phyloP scores from a whole-genome alignment of 2,797 vertebrate genomes.

The Hypotaenidia philippensis region DNA sequence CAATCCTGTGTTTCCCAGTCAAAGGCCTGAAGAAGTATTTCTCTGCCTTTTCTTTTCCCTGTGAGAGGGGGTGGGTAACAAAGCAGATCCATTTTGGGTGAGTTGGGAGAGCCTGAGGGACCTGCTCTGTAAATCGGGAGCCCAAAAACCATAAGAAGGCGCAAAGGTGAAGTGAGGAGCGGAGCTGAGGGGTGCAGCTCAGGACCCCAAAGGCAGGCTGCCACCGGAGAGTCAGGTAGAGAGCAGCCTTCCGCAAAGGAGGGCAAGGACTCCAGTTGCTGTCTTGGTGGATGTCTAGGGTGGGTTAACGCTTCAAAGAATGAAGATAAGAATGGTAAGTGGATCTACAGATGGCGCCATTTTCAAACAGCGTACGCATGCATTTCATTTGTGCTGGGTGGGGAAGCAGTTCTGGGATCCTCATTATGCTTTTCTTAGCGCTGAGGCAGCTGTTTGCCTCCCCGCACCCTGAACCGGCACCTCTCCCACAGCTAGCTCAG shows the following conservation, averaged over 20 bases:
- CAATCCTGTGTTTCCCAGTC: rapidly evolving
- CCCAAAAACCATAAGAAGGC: neutral
- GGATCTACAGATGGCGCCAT: rapidly evolving
- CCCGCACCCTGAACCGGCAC: rapidly evolving
- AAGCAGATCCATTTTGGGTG: neutral
- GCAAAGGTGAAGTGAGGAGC: neutral
- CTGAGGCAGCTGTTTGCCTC: neutral
- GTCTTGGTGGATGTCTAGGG: neutral
- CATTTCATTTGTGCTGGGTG: neutral
- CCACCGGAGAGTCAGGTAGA: neutral
- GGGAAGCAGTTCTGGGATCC: neutral
- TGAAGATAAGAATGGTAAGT: neutral
- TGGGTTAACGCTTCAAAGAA: neutral
- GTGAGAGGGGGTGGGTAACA: too few species aligned
- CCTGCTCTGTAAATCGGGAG: rapidly evolving
- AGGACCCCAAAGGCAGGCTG: neutral
- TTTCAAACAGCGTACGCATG: rapidly evolving
- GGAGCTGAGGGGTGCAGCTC: rapidly evolving
- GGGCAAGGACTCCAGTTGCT: neutral
- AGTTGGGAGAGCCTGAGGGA: neutral
- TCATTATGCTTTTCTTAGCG: rapidly evolving
- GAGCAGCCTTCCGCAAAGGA: neutral
- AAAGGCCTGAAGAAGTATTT: neutral
- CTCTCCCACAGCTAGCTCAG: too few species aligned
- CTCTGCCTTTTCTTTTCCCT: rapidly evolving